Evolutionary conservation across 2,888 invertebrate genomes (phyloP).

Genomic region (Monoplex corrugatus): DNA sequence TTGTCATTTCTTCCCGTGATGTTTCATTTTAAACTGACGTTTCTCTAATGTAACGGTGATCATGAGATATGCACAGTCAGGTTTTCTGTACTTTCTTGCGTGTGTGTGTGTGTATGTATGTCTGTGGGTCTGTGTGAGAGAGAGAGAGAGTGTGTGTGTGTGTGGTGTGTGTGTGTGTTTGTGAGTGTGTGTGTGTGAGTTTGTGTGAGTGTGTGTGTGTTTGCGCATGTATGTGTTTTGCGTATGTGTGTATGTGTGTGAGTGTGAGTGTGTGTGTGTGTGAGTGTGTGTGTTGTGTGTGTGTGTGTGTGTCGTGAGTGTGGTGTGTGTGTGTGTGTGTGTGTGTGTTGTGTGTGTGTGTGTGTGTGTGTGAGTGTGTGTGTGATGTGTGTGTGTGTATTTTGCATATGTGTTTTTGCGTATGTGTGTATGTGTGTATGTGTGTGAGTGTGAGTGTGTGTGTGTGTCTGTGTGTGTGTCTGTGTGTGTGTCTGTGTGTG

Average conservation of each 20-base stretch:
- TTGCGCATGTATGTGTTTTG: neutral
- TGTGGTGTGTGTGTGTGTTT: neutral
- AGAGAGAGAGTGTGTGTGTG: neutral
- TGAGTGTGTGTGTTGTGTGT: neutral
- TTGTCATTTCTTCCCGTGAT: too few species aligned
- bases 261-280: neutral
- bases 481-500: conserved; percentile 34
- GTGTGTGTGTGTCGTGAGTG: neutral
- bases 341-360: conserved; percentile 26
- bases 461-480: conserved; percentile 6
- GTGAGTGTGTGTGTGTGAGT: neutral
- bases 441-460: neutral
- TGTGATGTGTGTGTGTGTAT: neutral
- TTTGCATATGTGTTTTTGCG: neutral
- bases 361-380: too few species aligned
- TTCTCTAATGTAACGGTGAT: too few species aligned
- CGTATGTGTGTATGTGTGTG: neutral
- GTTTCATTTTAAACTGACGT: too few species aligned
- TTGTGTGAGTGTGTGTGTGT: neutral
- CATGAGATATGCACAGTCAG: too few species aligned
- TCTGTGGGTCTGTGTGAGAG: neutral
- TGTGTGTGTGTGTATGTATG: neutral
- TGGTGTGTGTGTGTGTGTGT: conserved; percentile 15
- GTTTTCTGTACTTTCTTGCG: neutral
- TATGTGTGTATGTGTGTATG: neutral